Evolutionary conservation across 2,888 invertebrate genomes (phyloP).

Genomic region (Troides helena): DNA sequence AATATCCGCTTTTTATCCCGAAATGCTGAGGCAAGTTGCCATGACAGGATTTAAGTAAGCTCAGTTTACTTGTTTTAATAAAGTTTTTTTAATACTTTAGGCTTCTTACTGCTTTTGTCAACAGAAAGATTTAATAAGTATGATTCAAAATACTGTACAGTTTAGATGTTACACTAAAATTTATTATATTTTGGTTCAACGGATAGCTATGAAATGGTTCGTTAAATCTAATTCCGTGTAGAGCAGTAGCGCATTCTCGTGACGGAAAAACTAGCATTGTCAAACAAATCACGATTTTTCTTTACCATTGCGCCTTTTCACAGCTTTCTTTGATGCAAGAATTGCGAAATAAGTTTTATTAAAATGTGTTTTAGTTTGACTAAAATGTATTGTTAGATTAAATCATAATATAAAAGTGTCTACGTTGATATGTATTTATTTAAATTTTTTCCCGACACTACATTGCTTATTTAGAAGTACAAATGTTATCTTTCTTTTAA

Average conservation of each 20-base stretch:
- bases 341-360: background rate
- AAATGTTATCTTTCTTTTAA: conserved; percentile 49
- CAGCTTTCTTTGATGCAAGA: conserved; percentile 22
- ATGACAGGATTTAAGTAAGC: conserved; percentile 52
- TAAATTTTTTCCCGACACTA: too few relatives aligned
- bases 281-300: conserved; percentile 69
- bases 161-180: background rate
- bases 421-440: conserved; percentile 47
- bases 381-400: too few relatives aligned
- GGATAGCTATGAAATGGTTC: conserved; percentile 63
- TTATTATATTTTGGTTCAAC: conserved; percentile 58
- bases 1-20: conserved; percentile 56
- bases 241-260: conserved; percentile 52
- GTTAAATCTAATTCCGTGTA: conserved; percentile 64
- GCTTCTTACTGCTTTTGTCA: background rate
- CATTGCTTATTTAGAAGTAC: conserved; percentile 57
- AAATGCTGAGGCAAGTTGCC: conserved; percentile 52
- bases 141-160: background rate
- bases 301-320: conserved; percentile 28
- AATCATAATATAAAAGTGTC: conserved; percentile 39
- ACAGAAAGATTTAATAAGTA: background rate
- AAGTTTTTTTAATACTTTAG: conserved; percentile 2
- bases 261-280: conserved; percentile 64
- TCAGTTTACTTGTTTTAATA: conserved; percentile 27
- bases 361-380: background rate